A percentile compares a stretch with the other conserved stretches of the same genome.
Evolutionary conservation across 1,140 invertebrate genomes (phyloP).

Genomic region (Magallana ariakensis): DNA sequence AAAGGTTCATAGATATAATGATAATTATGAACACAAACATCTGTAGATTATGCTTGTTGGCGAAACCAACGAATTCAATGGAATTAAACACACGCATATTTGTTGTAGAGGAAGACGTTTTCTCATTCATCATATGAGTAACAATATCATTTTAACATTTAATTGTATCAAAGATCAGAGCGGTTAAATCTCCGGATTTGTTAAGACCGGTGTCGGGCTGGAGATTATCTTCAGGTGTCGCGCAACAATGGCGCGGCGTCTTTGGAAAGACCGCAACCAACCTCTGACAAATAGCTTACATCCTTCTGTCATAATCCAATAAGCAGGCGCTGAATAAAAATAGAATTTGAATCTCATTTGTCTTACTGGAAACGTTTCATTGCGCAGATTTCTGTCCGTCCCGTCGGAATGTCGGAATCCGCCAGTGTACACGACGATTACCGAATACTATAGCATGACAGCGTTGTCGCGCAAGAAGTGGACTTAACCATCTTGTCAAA

Average conservation of each 20-base stretch:
- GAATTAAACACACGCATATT: background rate
- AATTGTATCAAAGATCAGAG: constrained; percentile 32
- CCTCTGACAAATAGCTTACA: constrained; percentile 31
- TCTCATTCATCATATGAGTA: constrained; percentile 35
- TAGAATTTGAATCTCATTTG: constrained; percentile 38
- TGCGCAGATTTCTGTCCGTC: constrained; percentile 23
- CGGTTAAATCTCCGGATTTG: constrained; percentile 35
- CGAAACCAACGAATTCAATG: background rate
- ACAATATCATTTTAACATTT: constrained; percentile 39
- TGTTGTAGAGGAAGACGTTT: background rate
- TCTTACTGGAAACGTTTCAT: constrained; percentile 38
- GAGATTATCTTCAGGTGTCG: constrained; percentile 37
- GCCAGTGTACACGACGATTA: background rate
- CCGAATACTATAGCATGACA: constrained; percentile 29
- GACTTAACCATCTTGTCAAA: constrained; percentile 36
- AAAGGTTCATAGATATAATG: too few species aligned
- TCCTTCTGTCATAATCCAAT: constrained; percentile 28
- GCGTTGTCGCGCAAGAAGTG: background rate
- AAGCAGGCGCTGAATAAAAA: constrained; percentile 33
- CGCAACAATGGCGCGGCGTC: constrained; percentile 27
- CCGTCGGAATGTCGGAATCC: constrained; percentile 4
- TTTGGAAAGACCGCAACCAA: constrained; percentile 17
- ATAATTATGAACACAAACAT: too few species aligned
- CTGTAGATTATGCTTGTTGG: background rate
- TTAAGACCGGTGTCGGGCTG: constrained; percentile 17